A percentile compares a stretch with the other conserved stretches of the same genome.
Conservation (phyloP, 2,888 invertebrate genomes). For the Asteroscopus sphinx region DNA sequence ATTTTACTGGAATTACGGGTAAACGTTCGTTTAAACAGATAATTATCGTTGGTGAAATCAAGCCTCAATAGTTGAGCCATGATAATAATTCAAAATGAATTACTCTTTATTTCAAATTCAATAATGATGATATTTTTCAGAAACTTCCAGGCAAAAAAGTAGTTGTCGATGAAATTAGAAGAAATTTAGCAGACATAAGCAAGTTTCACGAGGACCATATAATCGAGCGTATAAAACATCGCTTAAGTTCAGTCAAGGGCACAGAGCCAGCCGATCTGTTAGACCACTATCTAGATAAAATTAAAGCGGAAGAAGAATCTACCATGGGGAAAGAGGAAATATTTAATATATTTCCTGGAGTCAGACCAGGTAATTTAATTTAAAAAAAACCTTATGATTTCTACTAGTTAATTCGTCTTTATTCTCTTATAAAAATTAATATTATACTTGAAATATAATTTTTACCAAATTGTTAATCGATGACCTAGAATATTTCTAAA, state of each 20-base stretch:
- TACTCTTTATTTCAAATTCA: background rate
- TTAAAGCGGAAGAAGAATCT: conserved; percentile 40
- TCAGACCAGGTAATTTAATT: conserved; percentile 29
- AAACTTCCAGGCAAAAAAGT: conserved; percentile 67
- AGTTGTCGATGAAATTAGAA: conserved; percentile 82
- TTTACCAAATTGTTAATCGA: too few species aligned
- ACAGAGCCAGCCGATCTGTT: conserved; percentile 64
- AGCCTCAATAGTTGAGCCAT: too few species aligned
- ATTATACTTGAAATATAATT: too few species aligned
- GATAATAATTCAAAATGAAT: background rate
- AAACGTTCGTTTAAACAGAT: too few species aligned
- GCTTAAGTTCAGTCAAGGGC: conserved; percentile 18
- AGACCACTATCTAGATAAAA: conserved; percentile 65
- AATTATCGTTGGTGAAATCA: too few species aligned
- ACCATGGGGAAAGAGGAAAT: conserved; percentile 14
- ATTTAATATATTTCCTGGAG: conserved; percentile 19
- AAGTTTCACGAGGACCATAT: conserved; percentile 65
- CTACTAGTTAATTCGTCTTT: too few species aligned
- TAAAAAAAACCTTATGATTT: background rate
- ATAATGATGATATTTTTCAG: conserved; percentile 46
- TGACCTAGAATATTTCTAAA: too few species aligned
- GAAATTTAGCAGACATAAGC: conserved; percentile 72
- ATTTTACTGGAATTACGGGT: too few species aligned
- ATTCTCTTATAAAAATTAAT: too few species aligned
- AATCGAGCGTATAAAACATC: conserved; percentile 48